Evolutionary conservation across 1,140 invertebrate species (phyloP), one percentile per base, ranked within the genome.

Genomic region (Cydia pomonella): DNA sequence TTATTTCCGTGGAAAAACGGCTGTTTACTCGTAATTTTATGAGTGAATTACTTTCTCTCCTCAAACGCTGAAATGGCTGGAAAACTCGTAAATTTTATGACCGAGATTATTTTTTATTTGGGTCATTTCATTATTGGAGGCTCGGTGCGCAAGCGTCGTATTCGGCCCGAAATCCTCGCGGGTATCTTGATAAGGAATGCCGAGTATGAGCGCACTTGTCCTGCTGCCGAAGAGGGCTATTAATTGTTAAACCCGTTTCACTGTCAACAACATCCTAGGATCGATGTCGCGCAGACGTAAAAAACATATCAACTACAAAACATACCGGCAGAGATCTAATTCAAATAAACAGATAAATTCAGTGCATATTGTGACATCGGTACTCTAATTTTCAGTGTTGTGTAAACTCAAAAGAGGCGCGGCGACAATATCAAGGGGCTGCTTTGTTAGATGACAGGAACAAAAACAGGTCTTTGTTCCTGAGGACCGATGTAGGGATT

Each of bases 11-110:
- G 82, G 84, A 89, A 90, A 92, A 92, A 92, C 84, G 88, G 83
- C 88, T 91, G 89, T 90, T 90, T 91, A 87, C 85, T 85, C 84
- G 89, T 90, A 88, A 92, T 90, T 90, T 92, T 90, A 88, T 90
- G 85, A 81, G 80, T 84, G 82, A 90, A 89, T 90, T 90, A 89
- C 85, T 92, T 88, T 89, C 86, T 85, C 84, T 89, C 83, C 81
- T 90, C 83, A 86, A 89, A 86, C 85, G 86, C 84, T 84, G 83
- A 87, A 86, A 89, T 84, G 82, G 81, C 83, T 87, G 84, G 85
- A 84, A 86, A 88, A 82, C 74, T 85, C 87, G 83, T 88, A 89
- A 88, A 89, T 83, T 90, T 90, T 90, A 90, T 80, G 85, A 81
- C 77, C 72, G 53, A 81, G 80, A 87, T 87, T 87, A 85, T 89